Conservation (phyloP, 2,113 vertebrate genomes). For the Taxidea taxus region DNA sequence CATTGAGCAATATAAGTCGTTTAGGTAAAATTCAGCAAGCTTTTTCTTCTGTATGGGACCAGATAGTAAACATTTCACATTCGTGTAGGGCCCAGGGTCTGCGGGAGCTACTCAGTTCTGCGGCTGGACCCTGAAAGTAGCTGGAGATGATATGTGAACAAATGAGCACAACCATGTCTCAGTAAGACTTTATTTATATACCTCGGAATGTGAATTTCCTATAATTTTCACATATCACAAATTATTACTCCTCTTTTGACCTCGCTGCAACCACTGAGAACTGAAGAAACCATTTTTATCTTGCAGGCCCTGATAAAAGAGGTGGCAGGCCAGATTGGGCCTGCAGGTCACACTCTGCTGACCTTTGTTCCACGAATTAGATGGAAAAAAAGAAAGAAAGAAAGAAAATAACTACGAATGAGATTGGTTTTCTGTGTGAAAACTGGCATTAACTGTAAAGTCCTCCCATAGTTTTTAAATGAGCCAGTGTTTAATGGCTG, state of each 20-base stretch:
- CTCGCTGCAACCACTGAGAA: not conserved
- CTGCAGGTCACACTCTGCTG: not conserved
- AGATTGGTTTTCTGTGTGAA: not conserved
- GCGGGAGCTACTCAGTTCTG: fast-evolving
- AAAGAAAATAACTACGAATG: not conserved
- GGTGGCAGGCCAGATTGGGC: not conserved
- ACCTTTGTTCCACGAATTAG: not conserved
- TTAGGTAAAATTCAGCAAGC: not conserved
- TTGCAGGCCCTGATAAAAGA: not conserved
- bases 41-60: not conserved
- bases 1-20: not conserved
- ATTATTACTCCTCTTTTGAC: not conserved
- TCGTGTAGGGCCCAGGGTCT: not conserved
- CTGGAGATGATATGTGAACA: not conserved
- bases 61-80: not conserved
- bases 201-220: not conserved
- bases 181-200: not conserved
- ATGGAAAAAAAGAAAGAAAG: not conserved
- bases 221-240: not conserved
- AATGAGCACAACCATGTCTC: not conserved
- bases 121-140: not conserved
- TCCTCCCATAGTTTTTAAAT: not conserved
- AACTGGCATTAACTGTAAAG: not conserved
- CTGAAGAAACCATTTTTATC: not conserved
- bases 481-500: not conserved